phyloP scores from a whole-genome alignment of 2,797 vertebrate species.

The Benthosema pterotum region DNA sequence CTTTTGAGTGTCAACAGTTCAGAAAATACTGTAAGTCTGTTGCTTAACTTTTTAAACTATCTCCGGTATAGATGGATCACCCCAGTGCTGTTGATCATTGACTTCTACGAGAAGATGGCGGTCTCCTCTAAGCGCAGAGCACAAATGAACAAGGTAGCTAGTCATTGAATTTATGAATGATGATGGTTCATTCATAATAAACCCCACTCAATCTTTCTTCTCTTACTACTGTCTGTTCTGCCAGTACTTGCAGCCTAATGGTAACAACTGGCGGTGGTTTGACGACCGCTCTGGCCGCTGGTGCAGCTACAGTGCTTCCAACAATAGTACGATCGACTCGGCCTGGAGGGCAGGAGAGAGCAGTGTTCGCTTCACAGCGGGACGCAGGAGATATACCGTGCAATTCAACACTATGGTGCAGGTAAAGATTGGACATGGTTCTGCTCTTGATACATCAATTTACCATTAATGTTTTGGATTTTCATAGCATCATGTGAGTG shows the following conservation, averaged over 20 bases:
- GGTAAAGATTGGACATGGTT: conserved; percentile 67
- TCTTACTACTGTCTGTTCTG: background rate
- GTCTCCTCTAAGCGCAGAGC: conserved; percentile 93
- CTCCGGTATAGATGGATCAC: conserved; percentile 89
- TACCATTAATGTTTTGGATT: background rate
- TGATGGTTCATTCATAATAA: background rate
- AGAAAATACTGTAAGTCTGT: background rate
- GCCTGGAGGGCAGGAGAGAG: conserved; percentile 94
- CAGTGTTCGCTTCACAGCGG: conserved; percentile 94
- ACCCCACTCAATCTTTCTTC: background rate
- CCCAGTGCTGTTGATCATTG: conserved; percentile 93
- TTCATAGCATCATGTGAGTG: too few relatives aligned
- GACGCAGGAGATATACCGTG: conserved; percentile 94
- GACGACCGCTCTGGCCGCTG: conserved; percentile 96
- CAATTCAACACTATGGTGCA: conserved; percentile 99
- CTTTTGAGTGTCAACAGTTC: background rate
- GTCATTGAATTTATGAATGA: background rate
- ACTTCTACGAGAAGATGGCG: conserved; percentile 96
- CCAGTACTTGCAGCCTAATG: conserved; percentile 94
- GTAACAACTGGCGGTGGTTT: conserved; percentile 98
- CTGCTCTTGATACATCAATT: background rate
- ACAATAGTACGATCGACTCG: conserved; percentile 96
- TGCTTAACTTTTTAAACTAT: background rate
- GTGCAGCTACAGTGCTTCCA: conserved; percentile 97
- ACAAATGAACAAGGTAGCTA: conserved; percentile 95